Conservation (phyloP, 2,797 vertebrate genomes). For the Rhynchotus rufescens region DNA sequence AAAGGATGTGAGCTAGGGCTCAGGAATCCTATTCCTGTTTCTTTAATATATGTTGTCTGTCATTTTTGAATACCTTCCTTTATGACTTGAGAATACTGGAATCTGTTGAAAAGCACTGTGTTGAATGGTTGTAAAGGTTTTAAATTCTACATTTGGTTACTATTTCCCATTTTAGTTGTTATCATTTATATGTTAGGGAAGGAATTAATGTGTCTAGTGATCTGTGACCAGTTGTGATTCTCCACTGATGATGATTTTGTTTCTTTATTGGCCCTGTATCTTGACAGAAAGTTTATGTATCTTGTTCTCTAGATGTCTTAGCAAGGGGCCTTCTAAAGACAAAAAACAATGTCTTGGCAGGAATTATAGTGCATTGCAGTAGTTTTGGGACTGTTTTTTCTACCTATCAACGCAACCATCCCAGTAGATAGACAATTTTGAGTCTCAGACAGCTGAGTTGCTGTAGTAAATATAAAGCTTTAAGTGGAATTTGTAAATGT, state of each 20-base stretch:
- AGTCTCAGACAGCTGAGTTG: not conserved
- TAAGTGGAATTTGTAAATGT: not conserved
- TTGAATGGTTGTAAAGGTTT: not conserved
- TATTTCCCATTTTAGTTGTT: not conserved
- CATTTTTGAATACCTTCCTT: not conserved
- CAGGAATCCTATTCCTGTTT: not conserved
- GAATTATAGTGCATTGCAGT: not conserved
- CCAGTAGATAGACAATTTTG: not conserved
- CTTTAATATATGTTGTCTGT: not conserved
- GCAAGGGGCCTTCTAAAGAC: not conserved
- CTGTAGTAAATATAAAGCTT: not conserved
- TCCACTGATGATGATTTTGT: not conserved
- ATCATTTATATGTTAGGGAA: not conserved
- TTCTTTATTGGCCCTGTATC: not conserved
- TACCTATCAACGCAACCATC: fast-evolving
- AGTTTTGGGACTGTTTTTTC: not conserved
- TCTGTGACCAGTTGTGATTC: not conserved
- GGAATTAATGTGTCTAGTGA: not conserved
- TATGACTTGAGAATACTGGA: not conserved
- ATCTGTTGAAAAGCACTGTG: not conserved
- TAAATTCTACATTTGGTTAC: not conserved
- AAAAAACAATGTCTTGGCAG: not conserved
- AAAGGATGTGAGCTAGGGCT: not conserved
- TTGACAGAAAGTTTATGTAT: not conserved
- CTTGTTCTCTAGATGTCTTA: not conserved